Evolutionary conservation across 2,888 invertebrate genomes (phyloP), one percentile per base, ranked within the genome.

Genomic region (Ceratothoa steindachneri): DNA sequence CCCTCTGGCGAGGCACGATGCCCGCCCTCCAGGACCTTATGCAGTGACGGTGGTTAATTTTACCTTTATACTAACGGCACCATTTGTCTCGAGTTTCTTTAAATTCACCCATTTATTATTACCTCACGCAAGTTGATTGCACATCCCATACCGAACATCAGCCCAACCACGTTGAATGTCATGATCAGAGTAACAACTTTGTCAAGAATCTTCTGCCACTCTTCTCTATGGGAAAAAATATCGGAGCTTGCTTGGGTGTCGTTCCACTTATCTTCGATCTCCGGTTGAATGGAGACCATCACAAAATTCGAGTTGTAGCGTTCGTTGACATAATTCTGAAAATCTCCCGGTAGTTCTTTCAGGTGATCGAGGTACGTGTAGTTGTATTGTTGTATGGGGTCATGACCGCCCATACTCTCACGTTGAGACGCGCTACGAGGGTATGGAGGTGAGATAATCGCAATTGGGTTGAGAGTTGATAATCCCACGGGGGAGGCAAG

Each of bases 81-180:
- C 7, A 41, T 41, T 41, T 15, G 41, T 5, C 15, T 41, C 41
- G 15, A 41, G 41, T 41, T 41, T 41, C 41, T n/a, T n/a, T n/a
- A n/a, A n/a, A n/a, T n/a, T n/a, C n/a, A n/a, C n/a, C n/a, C n/a
- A n/a, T n/a, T n/a, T n/a, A n/a, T n/a, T n/a, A n/a, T 72, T 41
- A 78, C 78, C 31, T 75, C 75, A 55, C 41, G 53, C 66, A 67
- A 53, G 52, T 71, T 71, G 29, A 72, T 78, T 29, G 78, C 78
- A 19, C 73, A 55, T n/a, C 75, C 78, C 78, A 78, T 78, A 0
- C 78, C 78, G 22, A 78, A 64, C 78, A 78, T 78, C 12, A 75
- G 70, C 27, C 29, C 73, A 29, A 73, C 52, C 29, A 73, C 69
- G 67, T 78, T 78, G 30, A 30, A 27, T 15, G 75, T 71, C 66